These are phyloP conservation scores for Venusia cambrica DNA, from an alignment of 2,888 invertebrate genomes.

Conservation along the genomic window DNA sequence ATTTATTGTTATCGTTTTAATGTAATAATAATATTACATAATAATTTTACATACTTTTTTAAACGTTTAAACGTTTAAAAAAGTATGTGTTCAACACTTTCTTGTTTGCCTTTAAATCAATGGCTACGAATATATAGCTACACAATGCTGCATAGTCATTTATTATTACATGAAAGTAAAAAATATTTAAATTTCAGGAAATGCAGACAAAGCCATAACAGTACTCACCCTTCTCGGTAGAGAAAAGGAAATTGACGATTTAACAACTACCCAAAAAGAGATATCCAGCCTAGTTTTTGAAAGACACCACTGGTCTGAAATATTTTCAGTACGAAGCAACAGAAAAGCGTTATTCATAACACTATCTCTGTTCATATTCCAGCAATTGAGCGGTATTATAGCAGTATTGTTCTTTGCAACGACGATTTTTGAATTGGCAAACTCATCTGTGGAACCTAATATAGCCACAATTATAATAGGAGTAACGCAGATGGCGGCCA, in stretches of 20 bases:
- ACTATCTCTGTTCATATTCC: constrained; percentile 36
- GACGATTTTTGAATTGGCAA: constrained; percentile 45
- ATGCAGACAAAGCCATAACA: constrained; percentile 34
- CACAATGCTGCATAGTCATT: too few species aligned
- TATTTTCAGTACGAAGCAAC: constrained; percentile 43
- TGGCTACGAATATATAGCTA: too few species aligned
- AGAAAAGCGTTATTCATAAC: constrained; percentile 45
- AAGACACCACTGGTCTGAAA: constrained; percentile 37
- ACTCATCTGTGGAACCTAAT: constrained; percentile 40
- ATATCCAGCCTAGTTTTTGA: constrained; percentile 21
- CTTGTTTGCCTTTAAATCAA: too few species aligned
- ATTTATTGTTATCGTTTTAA: too few species aligned
- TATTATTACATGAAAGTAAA: background rate
- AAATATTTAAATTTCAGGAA: constrained; percentile 34
- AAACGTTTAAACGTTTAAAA: too few species aligned
- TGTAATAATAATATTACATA: too few species aligned
- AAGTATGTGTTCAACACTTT: too few species aligned
- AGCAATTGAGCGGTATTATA: constrained; percentile 46
- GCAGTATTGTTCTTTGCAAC: constrained; percentile 44
- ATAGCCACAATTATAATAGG: constrained; percentile 51
- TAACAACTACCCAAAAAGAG: constrained; percentile 31
- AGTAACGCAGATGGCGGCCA: constrained; percentile 40
- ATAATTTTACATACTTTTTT: too few species aligned
- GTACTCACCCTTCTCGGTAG: constrained; percentile 41
- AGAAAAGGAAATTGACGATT: constrained; percentile 37